These are phyloP conservation scores for Oxycera nigricornis DNA, from an alignment of 2,888 invertebrate species.

Conservation along the genomic window DNA sequence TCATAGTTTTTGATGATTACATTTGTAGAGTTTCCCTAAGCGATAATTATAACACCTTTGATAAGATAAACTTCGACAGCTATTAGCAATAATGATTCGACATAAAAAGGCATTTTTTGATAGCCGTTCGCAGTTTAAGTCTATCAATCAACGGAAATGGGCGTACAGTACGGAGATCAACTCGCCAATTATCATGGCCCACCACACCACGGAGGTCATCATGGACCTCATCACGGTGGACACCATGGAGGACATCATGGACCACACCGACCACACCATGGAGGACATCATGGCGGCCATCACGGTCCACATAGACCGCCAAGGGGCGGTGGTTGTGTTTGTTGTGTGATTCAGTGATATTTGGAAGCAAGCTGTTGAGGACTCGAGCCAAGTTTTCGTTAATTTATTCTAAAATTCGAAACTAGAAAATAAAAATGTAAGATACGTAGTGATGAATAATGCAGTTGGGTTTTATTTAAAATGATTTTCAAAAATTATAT, in stretches of 20 bases:
- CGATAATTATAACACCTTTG: not conserved
- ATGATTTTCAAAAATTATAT: not conserved
- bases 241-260: not conserved
- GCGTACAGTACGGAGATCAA: not conserved
- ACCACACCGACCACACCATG: not conserved
- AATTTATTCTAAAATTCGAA: no score
- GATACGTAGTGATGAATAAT: not conserved
- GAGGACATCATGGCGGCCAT: constrained; percentile 6
- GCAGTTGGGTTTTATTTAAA: not conserved
- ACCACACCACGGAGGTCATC: not conserved
- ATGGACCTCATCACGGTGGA: not conserved
- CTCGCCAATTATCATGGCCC: not conserved
- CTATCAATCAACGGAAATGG: not conserved
- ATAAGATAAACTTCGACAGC: not conserved
- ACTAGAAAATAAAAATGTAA: not conserved
- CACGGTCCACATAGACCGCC: not conserved
- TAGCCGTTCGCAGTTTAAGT: not conserved
- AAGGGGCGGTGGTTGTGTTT: not conserved
- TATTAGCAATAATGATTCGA: not conserved
- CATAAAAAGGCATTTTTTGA: not conserved
- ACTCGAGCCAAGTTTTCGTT: no score
- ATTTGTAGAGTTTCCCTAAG: no score
- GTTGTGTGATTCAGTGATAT: not conserved
- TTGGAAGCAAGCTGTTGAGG: not conserved
- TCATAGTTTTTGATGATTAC: no score